Evolutionary conservation across 2,113 vertebrate genomes (phyloP).

Genomic region (Gobiocypris rarus): DNA sequence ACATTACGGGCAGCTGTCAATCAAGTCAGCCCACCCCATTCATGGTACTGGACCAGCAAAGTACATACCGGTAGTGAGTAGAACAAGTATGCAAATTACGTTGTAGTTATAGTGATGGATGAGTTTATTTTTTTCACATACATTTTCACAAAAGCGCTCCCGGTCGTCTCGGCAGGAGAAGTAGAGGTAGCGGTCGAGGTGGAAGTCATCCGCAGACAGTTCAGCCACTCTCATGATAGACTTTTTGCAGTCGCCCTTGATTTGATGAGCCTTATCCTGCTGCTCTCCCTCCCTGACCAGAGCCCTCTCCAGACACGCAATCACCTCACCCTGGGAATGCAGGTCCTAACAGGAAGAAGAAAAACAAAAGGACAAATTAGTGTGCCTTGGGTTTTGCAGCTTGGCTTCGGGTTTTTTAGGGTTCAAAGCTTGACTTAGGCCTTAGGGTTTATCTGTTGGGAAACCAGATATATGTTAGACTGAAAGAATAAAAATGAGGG

Average conservation of each 20-base stretch:
- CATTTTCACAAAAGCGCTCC: conserved; percentile 88
- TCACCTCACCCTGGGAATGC: conserved; percentile 89
- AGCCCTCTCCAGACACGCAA: conserved; percentile 86
- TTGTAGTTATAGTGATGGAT: not conserved
- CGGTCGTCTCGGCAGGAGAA: conserved; percentile 87
- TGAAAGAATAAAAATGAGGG: not conserved
- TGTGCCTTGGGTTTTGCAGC: too few species aligned
- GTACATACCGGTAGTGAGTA: not conserved
- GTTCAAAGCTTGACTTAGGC: not conserved
- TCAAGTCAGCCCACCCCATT: not conserved
- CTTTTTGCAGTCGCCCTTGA: conserved; percentile 87
- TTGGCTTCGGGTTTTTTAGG: not conserved
- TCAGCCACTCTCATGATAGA: conserved; percentile 88
- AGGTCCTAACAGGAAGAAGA: conserved; percentile 73
- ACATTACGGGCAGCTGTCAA: conserved; percentile 10
- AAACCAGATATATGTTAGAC: not conserved
- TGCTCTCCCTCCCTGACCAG: conserved; percentile 84
- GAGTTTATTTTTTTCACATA: conserved; percentile 54
- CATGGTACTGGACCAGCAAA: not conserved
- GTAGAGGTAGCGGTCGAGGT: conserved; percentile 87
- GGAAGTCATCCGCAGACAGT: conserved; percentile 86
- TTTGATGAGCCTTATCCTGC: conserved; percentile 68
- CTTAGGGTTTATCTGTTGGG: not conserved
- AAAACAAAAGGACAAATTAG: not conserved
- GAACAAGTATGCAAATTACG: not conserved